These are phyloP conservation scores for Mycalesis mineus DNA, from an alignment of 2,888 invertebrate species.

Conservation along the genomic window DNA sequence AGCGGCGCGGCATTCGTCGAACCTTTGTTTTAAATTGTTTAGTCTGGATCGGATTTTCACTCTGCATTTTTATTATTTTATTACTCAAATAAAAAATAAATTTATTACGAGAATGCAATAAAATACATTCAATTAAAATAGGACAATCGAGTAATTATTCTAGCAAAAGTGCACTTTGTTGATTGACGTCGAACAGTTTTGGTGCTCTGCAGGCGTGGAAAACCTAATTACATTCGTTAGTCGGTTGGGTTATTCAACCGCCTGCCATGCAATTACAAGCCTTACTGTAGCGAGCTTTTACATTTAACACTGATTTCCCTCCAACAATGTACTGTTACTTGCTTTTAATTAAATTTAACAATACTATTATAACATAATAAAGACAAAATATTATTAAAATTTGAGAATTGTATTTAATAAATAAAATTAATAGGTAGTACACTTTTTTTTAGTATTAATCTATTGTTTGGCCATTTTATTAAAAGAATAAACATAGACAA, in stretches of 20 bases:
- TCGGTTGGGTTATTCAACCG: constrained; percentile 29
- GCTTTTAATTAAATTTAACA: constrained; percentile 11
- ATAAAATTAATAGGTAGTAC: no score
- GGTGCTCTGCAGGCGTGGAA: constrained; percentile 29
- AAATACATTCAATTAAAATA: constrained; percentile 14
- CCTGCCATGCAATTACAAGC: constrained; percentile 25
- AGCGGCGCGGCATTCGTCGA: not conserved
- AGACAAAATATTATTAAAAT: not conserved
- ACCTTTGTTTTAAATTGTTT: not conserved
- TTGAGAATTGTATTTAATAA: no score
- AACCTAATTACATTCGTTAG: constrained; percentile 30
- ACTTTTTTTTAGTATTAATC: no score
- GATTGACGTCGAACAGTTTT: constrained; percentile 27
- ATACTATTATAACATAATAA: not conserved
- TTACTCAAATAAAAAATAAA: not conserved
- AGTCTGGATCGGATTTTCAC: not conserved
- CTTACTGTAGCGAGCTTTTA: constrained; percentile 23
- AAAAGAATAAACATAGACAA: no score
- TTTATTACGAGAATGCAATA: constrained; percentile 3
- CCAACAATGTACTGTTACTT: constrained; percentile 7
- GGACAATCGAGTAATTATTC: constrained; percentile 18
- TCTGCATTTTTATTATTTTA: not conserved
- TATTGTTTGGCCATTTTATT: no score
- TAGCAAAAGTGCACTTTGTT: constrained; percentile 25
- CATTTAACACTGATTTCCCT: constrained; percentile 13